Percentiles rank a stretch among this genome's conserved stretches.
Conservation (phyloP, 2,888 invertebrate genomes). For the Leptogaster cylindrica region DNA sequence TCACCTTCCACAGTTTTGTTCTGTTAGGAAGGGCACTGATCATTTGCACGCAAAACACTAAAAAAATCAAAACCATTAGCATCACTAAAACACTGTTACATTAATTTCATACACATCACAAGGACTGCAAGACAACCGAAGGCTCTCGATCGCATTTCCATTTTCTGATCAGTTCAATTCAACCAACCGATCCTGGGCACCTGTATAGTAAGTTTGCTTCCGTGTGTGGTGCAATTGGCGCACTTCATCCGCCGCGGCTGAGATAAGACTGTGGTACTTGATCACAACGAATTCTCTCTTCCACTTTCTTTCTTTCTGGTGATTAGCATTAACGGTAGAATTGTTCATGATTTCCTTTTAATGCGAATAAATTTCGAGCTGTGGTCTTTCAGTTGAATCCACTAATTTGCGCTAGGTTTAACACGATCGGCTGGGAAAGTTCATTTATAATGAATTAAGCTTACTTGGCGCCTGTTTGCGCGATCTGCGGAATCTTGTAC, state of each 20-base stretch:
- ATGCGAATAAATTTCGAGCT: constrained; percentile 31
- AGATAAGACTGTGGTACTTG: constrained; percentile 6
- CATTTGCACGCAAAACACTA: not conserved
- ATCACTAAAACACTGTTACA: not conserved
- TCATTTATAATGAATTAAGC: not conserved
- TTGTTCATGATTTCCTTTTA: constrained; percentile 26
- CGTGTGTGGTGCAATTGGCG: too few species aligned
- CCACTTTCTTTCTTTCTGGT: constrained; percentile 33
- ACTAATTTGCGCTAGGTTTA: constrained; percentile 4
- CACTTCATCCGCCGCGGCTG: too few species aligned
- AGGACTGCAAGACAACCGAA: not conserved
- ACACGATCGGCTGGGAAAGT: constrained; percentile 11
- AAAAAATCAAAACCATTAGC: constrained; percentile 8
- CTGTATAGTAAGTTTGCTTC: too few species aligned
- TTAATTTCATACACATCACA: constrained; percentile 1
- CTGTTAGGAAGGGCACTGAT: not conserved
- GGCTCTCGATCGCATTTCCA: not conserved
- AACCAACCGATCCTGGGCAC: too few species aligned
- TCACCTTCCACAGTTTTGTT: not conserved
- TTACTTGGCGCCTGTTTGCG: not conserved
- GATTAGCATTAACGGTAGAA: constrained; percentile 36
- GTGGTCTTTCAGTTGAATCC: constrained; percentile 31
- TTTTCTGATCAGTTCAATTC: not conserved
- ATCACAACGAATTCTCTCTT: constrained; percentile 10
- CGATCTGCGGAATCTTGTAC: too few species aligned